phyloP scores from a whole-genome alignment of 2,113 vertebrate genomes.

The Phasianus colchicus region DNA sequence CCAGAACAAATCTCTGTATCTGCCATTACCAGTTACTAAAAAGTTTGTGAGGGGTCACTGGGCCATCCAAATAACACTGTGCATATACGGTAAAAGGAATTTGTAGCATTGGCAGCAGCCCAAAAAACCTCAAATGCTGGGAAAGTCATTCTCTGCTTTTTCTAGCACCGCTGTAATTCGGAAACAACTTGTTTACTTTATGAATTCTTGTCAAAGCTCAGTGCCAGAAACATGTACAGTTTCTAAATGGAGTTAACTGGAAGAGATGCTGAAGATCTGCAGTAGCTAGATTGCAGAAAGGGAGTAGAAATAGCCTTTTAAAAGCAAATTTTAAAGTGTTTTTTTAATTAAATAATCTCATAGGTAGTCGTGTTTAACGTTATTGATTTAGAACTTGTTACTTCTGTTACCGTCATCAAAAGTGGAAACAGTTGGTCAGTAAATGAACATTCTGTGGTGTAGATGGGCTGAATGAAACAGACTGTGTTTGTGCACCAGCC shows the following conservation, averaged over 20 bases:
- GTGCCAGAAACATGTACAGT: slow-evolving; percentile 9
- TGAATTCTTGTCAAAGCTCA: slow-evolving; percentile 49
- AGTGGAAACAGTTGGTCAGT: background rate
- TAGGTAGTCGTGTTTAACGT: background rate
- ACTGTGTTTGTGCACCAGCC: background rate
- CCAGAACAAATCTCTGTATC: slow-evolving; percentile 37
- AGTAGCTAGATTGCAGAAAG: background rate
- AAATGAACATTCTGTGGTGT: background rate
- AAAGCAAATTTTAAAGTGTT: background rate
- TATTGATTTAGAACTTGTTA: background rate
- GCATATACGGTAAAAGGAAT: slow-evolving; percentile 39
- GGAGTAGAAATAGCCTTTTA: background rate
- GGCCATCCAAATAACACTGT: slow-evolving; percentile 27
- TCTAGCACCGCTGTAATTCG: slow-evolving; percentile 42
- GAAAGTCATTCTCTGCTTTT: slow-evolving; percentile 59
- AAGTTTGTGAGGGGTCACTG: slow-evolving; percentile 46
- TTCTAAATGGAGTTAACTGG: background rate
- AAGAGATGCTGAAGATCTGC: background rate
- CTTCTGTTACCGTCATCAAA: rapidly evolving
- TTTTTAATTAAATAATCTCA: background rate
- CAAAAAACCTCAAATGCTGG: slow-evolving; percentile 58
- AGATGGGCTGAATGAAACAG: too few species aligned
- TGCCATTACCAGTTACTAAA: slow-evolving; percentile 8
- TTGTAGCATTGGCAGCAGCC: slow-evolving; percentile 30
- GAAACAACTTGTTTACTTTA: slow-evolving; percentile 69